phyloP scores from a whole-genome alignment of 2,797 vertebrate genomes.

The Heteromormyrus szaboi region DNA sequence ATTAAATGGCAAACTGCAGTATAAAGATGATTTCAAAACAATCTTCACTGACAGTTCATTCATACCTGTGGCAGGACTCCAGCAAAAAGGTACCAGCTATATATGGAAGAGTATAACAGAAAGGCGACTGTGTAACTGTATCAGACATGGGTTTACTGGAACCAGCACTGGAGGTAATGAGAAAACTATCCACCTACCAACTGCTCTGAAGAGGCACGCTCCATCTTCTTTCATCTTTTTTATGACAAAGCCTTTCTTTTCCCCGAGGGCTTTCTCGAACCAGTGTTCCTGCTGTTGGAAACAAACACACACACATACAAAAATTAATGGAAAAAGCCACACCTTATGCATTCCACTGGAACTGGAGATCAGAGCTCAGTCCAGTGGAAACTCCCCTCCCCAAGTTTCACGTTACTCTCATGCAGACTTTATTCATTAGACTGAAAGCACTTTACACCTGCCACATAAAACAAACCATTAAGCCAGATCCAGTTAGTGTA shows the following conservation, averaged over 20 bases:
- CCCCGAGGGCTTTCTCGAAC: constrained; percentile 82
- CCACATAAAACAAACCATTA: neutral
- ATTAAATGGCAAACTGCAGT: neutral
- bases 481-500: neutral
- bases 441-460: neutral
- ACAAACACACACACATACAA: constrained; percentile 7
- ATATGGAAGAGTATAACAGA: neutral
- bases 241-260: constrained; percentile 92
- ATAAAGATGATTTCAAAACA: neutral
- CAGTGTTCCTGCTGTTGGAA: constrained; percentile 77
- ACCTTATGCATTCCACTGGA: neutral
- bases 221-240: constrained; percentile 95
- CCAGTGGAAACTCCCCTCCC: neutral
- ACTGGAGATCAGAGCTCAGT: neutral
- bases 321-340: neutral
- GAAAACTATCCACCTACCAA: constrained; percentile 63
- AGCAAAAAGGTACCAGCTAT: neutral
- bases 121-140: neutral
- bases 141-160: neutral
- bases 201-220: constrained; percentile 84
- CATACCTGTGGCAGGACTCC: neutral
- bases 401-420: neutral
- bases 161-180: neutral
- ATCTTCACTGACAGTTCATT: neutral
- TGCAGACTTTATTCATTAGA: constrained; percentile 1